Conservation (phyloP, 2,797 vertebrate genomes). For the Ptychadena robeensis region DNA sequence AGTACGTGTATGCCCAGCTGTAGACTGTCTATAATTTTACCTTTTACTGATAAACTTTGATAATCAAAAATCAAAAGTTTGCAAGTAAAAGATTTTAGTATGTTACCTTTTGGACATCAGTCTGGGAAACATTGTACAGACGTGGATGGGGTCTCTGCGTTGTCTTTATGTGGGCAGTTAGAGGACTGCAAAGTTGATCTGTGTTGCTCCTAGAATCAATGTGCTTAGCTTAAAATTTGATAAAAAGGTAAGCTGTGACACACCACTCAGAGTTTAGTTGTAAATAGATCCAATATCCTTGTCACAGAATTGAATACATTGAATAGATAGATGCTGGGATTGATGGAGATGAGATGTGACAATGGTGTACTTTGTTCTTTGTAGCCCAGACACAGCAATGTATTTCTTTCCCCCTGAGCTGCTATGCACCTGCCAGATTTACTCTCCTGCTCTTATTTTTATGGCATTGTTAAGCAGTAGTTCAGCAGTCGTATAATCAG, state of each 20-base stretch:
- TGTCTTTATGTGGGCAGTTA: too few species aligned
- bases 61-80: too few species aligned
- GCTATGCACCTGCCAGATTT: constrained; percentile 46
- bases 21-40: too few species aligned
- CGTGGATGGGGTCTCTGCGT: too few species aligned
- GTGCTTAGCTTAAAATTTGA: background rate
- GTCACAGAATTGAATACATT: background rate
- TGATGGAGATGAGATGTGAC: constrained; percentile 6
- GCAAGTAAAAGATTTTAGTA: too few species aligned
- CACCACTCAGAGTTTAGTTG: background rate
- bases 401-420: constrained; percentile 25
- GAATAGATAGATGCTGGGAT: background rate
- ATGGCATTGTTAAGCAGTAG: constrained; percentile 37
- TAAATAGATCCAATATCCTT: constrained; percentile 9
- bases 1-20: too few species aligned
- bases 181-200: too few species aligned
- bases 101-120: too few species aligned
- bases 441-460: constrained; percentile 39
- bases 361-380: background rate
- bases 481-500: constrained; percentile 53
- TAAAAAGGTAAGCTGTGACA: background rate
- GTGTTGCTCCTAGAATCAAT: background rate
- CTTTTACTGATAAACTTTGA: too few species aligned
- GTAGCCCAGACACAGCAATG: background rate
- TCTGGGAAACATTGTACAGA: too few species aligned